Conservation (phyloP, 2,888 invertebrate genomes). For the Catonia carolina region DNA sequence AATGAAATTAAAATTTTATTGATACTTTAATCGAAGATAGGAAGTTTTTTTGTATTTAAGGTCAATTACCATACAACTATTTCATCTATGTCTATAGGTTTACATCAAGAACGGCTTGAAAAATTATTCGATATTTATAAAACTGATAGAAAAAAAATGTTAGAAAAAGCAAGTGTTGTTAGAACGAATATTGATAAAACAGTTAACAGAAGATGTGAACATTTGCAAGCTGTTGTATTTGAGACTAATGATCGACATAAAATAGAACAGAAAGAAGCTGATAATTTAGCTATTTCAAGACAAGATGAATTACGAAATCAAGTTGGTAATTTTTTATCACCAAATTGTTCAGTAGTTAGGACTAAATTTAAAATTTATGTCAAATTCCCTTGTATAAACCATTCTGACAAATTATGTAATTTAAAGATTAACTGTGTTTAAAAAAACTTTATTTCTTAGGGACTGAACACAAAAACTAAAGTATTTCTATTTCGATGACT, state of each 20-base stretch:
- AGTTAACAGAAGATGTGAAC: constrained; percentile 49
- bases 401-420: no score
- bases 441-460: no score
- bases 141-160: constrained; percentile 49
- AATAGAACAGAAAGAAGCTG: constrained; percentile 35
- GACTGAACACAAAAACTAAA: no score
- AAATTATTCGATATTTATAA: constrained; percentile 52
- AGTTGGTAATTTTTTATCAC: constrained; percentile 12
- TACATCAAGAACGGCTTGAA: constrained; percentile 51
- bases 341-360: not conserved
- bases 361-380: constrained; percentile 14
- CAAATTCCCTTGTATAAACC: no score
- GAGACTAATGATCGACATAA: constrained; percentile 46
- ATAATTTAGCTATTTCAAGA: constrained; percentile 38
- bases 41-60: no score
- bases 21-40: no score
- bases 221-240: constrained; percentile 51
- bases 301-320: constrained; percentile 38
- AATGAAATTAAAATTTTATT: no score
- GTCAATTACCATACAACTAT: no score
- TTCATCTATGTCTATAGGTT: no score
- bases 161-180: constrained; percentile 50
- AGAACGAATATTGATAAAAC: constrained; percentile 47
- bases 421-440: no score
- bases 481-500: no score